These are phyloP conservation scores for Mellilla xanthometata DNA, from an alignment of 2,888 invertebrate species.

Conservation along the genomic window DNA sequence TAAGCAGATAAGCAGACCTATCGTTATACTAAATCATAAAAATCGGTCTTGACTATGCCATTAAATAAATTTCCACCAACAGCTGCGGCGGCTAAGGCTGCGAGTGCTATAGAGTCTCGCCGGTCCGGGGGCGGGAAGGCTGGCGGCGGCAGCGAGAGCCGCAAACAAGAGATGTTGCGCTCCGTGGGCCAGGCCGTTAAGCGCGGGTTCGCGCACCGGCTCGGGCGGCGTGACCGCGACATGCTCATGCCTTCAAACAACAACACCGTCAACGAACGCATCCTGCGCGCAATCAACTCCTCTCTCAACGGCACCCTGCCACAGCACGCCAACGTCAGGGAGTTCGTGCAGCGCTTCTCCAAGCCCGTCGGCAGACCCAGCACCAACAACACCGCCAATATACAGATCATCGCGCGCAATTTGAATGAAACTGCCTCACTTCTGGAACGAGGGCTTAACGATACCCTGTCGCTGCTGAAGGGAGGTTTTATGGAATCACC, in stretches of 20 bases:
- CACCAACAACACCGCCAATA: not conserved
- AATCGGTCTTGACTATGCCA: no score
- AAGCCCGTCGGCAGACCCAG: not conserved
- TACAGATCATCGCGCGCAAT: not conserved
- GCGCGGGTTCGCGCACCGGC: conserved; percentile 49
- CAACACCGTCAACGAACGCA: conserved; percentile 28
- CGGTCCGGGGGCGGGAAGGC: conserved; percentile 36
- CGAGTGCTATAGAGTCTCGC: conserved; percentile 35
- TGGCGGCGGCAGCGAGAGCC: conserved; percentile 37
- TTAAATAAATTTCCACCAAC: conserved; percentile 25
- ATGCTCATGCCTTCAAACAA: conserved; percentile 33
- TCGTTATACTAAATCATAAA: no score
- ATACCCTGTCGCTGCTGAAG: not conserved
- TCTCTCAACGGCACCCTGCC: not conserved
- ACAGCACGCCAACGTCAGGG: not conserved
- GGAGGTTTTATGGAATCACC: not conserved
- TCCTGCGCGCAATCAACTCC: not conserved
- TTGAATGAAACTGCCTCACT: not conserved
- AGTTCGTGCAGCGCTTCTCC: not conserved
- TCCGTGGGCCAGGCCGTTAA: conserved; percentile 50
- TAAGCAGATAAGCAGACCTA: no score
- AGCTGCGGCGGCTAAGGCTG: conserved; percentile 55
- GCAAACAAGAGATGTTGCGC: conserved; percentile 43
- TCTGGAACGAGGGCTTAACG: not conserved
- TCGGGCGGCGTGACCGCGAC: conserved; percentile 45